phyloP scores from a whole-genome alignment of 2,888 invertebrate genomes.

The Ypsolopha sequella region DNA sequence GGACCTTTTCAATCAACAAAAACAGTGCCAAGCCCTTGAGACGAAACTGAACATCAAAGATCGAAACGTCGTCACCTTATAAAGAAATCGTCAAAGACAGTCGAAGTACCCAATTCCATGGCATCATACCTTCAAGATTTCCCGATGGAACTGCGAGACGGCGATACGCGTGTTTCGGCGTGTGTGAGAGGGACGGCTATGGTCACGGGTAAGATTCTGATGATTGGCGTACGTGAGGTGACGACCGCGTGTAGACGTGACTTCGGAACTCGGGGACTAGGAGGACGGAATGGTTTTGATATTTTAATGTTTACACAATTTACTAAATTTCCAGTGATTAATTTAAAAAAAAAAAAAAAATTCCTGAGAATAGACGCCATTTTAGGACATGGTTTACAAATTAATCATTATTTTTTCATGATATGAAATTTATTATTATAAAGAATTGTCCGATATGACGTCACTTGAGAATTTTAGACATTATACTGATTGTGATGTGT shows the following conservation, averaged over 20 bases:
- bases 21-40: not conserved
- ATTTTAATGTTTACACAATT: no score
- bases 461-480: no score
- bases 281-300: no score
- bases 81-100: constrained; percentile 30
- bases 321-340: no score
- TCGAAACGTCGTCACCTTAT: constrained; percentile 45
- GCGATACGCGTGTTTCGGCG: constrained; percentile 10
- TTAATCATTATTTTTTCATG: no score
- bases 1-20: no score
- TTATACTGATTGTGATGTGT: no score
- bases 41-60: constrained; percentile 12
- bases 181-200: constrained; percentile 33
- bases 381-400: no score
- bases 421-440: no score
- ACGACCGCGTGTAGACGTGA: constrained; percentile 61
- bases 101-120: constrained; percentile 61
- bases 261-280: constrained; percentile 26
- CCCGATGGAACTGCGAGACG: constrained; percentile 48
- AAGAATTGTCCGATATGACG: no score
- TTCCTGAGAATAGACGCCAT: no score
- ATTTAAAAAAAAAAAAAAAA: no score
- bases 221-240: constrained; percentile 65
- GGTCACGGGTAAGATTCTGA: constrained; percentile 60
- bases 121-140: constrained; percentile 56